Percentiles rank a stretch among this genome's conserved stretches.
phyloP scores from a whole-genome alignment of 2,113 vertebrate species.

The Craseonycteris thonglongyai region DNA sequence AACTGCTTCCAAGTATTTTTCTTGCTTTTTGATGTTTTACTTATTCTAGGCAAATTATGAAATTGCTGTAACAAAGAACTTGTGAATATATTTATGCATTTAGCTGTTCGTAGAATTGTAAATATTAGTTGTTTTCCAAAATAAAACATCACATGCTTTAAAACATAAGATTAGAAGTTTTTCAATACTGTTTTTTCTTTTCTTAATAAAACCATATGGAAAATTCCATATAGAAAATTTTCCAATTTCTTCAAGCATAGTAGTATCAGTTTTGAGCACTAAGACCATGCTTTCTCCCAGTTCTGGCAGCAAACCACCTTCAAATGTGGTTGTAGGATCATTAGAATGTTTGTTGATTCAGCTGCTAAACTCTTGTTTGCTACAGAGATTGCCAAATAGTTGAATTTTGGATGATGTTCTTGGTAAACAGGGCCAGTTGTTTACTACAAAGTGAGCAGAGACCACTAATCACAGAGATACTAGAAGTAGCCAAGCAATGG shows the following conservation, averaged over 20 bases:
- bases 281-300: not conserved
- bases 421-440: slow-evolving; percentile 4
- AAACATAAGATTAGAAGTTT: not conserved
- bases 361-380: slow-evolving; percentile 17
- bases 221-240: not conserved
- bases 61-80: not conserved
- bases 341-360: slow-evolving; percentile 54
- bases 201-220: slow-evolving; percentile 1
- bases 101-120: not conserved
- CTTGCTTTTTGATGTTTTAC: not conserved
- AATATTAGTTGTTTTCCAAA: not conserved
- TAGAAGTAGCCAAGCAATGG: not conserved
- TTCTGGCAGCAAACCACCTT: not conserved
- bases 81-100: not conserved
- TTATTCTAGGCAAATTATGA: slow-evolving; percentile 16
- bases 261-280: not conserved
- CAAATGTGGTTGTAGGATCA: not conserved
- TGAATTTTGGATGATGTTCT: slow-evolving; percentile 40
- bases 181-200: not conserved
- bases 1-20: not conserved
- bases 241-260: slow-evolving; percentile 5
- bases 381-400: slow-evolving; percentile 3
- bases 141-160: not conserved
- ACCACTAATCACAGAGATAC: not conserved
- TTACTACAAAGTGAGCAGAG: slow-evolving; percentile 16